These are phyloP conservation scores for Piaya cayana DNA, from an alignment of 2,113 vertebrate genomes.

Conservation along the genomic window DNA sequence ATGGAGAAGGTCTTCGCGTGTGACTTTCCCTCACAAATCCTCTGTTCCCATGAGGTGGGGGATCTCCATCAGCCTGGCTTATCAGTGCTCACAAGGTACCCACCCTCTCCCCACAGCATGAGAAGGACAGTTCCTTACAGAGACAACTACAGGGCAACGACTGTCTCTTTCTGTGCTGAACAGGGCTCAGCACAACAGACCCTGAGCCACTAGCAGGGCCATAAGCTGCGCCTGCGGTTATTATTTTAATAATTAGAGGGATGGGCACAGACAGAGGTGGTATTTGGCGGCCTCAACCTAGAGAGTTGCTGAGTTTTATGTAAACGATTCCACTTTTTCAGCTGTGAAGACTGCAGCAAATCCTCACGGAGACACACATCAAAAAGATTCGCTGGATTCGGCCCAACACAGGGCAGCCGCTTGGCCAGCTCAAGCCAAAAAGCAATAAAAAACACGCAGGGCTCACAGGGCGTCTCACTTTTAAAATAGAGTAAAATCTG, in stretches of 20 bases:
- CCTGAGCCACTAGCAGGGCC: fast-evolving
- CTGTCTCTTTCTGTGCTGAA: neutral
- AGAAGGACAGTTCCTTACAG: neutral
- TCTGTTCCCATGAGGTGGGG: neutral
- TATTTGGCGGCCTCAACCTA: neutral
- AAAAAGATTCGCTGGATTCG: conserved; percentile 23
- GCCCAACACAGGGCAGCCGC: conserved; percentile 34
- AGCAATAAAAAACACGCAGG: conserved; percentile 36
- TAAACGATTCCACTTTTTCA: conserved; percentile 3
- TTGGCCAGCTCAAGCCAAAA: neutral
- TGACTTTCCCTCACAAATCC: neutral
- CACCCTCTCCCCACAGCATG: fast-evolving
- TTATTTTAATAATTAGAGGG: conserved; percentile 25
- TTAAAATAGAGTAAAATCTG: neutral
- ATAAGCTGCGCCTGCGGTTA: neutral
- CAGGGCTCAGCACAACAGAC: neutral
- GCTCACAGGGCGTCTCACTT: conserved; percentile 2
- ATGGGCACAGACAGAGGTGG: neutral
- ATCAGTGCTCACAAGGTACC: neutral
- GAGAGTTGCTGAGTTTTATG: neutral
- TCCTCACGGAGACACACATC: conserved; percentile 62
- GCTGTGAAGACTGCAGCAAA: conserved; percentile 48
- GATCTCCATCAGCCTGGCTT: neutral
- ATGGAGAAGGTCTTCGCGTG: fast-evolving
- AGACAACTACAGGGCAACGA: neutral